Evolutionary conservation across 2,888 invertebrate species (phyloP).

Genomic region (Epirrhoe alternata): DNA sequence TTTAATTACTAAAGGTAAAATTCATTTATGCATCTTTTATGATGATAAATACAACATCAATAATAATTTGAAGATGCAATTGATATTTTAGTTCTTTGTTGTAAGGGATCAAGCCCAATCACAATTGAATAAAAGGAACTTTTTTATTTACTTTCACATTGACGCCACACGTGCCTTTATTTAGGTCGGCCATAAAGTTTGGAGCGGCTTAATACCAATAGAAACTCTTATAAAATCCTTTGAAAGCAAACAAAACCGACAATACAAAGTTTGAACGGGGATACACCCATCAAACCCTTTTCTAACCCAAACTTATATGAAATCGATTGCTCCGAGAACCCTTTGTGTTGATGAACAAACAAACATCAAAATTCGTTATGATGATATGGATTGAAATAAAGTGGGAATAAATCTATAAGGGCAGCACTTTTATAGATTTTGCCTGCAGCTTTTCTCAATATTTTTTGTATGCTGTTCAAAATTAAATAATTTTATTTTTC

Average conservation of each 20-base stretch:
- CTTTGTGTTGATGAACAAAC: slow-evolving; percentile 40
- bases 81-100: too few relatives aligned
- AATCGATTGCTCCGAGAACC: slow-evolving; percentile 30
- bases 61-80: too few relatives aligned
- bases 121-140: too few relatives aligned
- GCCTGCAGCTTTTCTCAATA: background rate
- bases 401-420: slow-evolving; percentile 27
- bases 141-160: too few relatives aligned
- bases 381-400: slow-evolving; percentile 46
- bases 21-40: too few relatives aligned
- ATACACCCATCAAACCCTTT: slow-evolving; percentile 40
- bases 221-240: slow-evolving; percentile 21
- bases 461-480: too few relatives aligned
- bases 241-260: slow-evolving; percentile 38
- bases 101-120: too few relatives aligned
- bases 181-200: slow-evolving; percentile 4
- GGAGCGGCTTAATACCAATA: slow-evolving; percentile 4
- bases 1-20: too few relatives aligned
- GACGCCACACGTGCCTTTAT: background rate
- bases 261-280: slow-evolving; percentile 39
- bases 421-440: too few relatives aligned
- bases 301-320: slow-evolving; percentile 37
- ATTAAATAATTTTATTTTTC: too few relatives aligned
- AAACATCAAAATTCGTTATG: slow-evolving; percentile 47
- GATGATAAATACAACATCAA: too few relatives aligned